phyloP scores from a whole-genome alignment of 2,113 vertebrate genomes.

The Rana temporaria region DNA sequence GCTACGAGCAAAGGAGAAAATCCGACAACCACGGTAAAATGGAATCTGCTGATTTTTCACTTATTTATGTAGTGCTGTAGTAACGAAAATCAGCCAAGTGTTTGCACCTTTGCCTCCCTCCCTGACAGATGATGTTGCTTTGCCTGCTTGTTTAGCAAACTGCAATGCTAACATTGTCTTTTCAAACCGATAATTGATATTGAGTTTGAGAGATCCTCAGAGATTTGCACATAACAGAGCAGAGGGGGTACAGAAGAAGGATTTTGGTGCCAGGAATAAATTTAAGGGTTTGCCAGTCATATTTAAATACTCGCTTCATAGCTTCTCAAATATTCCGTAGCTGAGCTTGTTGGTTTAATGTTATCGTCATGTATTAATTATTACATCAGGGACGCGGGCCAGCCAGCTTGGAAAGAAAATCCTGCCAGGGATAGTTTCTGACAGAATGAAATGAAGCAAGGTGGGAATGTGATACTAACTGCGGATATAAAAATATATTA shows the following conservation, averaged over 20 bases:
- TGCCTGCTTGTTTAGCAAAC: constrained; percentile 45
- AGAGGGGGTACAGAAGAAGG: not conserved
- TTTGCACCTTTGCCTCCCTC: constrained; percentile 33
- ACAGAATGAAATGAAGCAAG: not conserved
- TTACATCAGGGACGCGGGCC: constrained; percentile 18
- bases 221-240: not conserved
- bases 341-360: constrained; percentile 31
- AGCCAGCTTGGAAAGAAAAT: constrained; percentile 9
- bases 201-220: constrained; percentile 21
- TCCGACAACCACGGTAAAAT: not conserved
- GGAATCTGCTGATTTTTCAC: constrained; percentile 31
- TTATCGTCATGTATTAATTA: constrained; percentile 39
- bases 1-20: not conserved
- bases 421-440: constrained; percentile 6
- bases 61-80: constrained; percentile 21
- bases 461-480: not conserved
- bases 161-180: constrained; percentile 43
- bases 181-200: constrained; percentile 30
- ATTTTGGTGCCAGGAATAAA: constrained; percentile 9
- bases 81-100: constrained; percentile 18
- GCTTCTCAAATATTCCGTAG: constrained; percentile 6
- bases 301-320: constrained; percentile 1
- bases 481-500: not conserved
- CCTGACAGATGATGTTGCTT: constrained; percentile 24
- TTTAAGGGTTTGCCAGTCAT: constrained; percentile 19